phyloP scores from a whole-genome alignment of 2,113 vertebrate species.

The Progne subis region DNA sequence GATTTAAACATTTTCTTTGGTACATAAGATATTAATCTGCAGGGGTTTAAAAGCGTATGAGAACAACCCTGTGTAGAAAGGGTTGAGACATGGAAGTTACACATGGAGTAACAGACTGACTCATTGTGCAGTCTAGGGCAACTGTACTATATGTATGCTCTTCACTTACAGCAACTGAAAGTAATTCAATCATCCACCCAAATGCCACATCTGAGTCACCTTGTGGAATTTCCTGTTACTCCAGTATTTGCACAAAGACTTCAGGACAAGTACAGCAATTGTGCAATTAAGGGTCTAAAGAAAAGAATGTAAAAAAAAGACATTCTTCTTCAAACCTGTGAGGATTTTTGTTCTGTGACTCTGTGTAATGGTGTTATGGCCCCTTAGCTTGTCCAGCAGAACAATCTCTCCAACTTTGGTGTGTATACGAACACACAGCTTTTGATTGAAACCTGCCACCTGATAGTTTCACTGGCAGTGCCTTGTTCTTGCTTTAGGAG shows the following conservation, averaged over 20 bases:
- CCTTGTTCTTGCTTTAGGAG: not conserved
- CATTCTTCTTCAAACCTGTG: not conserved
- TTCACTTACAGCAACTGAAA: not conserved
- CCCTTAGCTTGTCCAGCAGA: not conserved
- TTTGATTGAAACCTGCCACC: not conserved
- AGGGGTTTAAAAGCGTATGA: not conserved
- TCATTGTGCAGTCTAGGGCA: not conserved
- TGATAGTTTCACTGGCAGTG: not conserved
- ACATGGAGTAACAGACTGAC: not conserved
- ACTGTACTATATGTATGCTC: not conserved
- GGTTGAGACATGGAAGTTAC: not conserved
- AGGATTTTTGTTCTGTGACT: not conserved
- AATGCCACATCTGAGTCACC: not conserved
- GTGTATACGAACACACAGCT: not conserved
- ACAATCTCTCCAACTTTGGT: not conserved
- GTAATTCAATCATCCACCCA: not conserved
- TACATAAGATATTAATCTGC: slow-evolving; percentile 20
- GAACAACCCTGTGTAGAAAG: not conserved
- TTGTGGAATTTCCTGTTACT: not conserved
- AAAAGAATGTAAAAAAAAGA: not conserved
- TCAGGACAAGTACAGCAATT: not conserved
- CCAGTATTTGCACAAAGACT: not conserved
- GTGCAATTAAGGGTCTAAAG: not conserved
- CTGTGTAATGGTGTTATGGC: fast-evolving
- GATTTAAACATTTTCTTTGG: slow-evolving; percentile 56